Conservation (phyloP, 1,140 invertebrate genomes). For the Hetaerina americana region DNA sequence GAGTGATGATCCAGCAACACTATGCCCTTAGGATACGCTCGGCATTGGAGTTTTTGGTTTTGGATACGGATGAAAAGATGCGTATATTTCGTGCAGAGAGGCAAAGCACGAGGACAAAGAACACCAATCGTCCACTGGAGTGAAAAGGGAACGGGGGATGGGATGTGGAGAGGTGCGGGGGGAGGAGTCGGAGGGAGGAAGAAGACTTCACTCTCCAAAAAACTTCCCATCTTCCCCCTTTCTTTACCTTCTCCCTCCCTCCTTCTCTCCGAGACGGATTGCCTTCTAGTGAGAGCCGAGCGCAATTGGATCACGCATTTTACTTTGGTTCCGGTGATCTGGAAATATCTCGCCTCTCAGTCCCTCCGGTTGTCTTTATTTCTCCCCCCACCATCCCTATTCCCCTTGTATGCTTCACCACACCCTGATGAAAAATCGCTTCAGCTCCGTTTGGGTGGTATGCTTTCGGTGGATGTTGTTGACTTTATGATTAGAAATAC, state of each 20-base stretch:
- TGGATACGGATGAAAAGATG: background rate
- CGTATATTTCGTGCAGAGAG: background rate
- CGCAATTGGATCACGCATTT: background rate
- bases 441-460: too few species aligned
- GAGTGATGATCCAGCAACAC: background rate
- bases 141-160: background rate
- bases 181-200: background rate
- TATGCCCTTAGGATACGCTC: background rate
- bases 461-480: too few species aligned
- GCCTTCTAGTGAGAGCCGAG: background rate
- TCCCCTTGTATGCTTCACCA: too few species aligned
- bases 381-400: background rate
- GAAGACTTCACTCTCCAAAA: background rate
- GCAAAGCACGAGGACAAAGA: background rate
- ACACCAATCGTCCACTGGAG: background rate
- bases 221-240: background rate
- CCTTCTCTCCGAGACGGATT: background rate
- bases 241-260: background rate
- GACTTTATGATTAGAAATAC: too few species aligned
- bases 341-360: background rate
- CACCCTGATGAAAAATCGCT: too few species aligned
- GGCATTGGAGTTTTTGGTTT: background rate
- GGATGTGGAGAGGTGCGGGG: background rate
- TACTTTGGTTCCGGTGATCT: background rate
- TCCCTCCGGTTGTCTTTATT: background rate